A percentile compares a stretch with the other conserved stretches of the same genome.
Conservation (phyloP, 2,113 vertebrate genomes). For the Lutjanus erythropterus region DNA sequence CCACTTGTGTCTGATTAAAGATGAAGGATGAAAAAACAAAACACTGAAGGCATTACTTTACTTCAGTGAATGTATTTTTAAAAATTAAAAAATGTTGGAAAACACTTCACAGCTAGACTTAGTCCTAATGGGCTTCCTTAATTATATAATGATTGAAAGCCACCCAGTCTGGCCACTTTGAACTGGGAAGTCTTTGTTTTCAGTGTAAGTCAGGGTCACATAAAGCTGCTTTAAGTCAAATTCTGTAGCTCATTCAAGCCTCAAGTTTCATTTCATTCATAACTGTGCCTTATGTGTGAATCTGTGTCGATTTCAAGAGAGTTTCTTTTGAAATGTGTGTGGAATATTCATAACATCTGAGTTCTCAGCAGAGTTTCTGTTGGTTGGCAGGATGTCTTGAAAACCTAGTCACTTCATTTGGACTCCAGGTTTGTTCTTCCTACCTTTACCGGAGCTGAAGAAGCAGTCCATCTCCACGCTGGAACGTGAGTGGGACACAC, state of each 20-base stretch:
- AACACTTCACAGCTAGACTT: background rate
- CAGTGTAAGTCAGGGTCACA: no score
- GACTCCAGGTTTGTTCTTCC: conserved; percentile 11
- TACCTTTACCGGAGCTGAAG: conserved; percentile 97
- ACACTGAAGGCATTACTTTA: background rate
- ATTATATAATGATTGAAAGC: background rate
- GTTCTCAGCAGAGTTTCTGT: background rate
- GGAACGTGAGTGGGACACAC: conserved; percentile 96
- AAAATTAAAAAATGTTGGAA: no score
- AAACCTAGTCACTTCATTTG: no score
- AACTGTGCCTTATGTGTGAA: background rate
- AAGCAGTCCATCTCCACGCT: conserved; percentile 99
- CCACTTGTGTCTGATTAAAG: background rate
- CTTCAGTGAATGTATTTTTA: background rate
- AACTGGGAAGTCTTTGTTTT: background rate
- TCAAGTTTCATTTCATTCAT: background rate
- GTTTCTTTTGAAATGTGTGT: background rate
- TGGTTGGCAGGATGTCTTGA: no score
- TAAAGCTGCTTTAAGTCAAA: no score
- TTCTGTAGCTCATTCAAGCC: background rate
- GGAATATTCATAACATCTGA: background rate
- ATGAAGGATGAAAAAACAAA: background rate
- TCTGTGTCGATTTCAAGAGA: background rate
- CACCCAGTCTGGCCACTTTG: background rate
- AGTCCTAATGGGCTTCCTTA: background rate